phyloP scores from a whole-genome alignment of 1,140 invertebrate species.

The Sesamia nonagrioides region DNA sequence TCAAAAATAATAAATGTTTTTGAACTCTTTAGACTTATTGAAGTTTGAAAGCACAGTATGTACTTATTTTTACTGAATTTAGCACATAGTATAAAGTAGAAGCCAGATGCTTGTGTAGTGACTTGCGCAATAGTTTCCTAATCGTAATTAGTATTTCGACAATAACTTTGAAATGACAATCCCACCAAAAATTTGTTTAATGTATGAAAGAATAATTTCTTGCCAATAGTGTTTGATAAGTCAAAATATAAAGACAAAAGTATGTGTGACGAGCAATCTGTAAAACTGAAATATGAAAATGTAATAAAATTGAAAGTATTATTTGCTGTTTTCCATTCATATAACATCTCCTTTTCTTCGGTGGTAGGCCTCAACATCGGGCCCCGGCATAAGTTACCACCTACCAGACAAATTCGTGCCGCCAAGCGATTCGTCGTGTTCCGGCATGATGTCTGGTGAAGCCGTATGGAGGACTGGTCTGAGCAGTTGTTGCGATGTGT shows the following conservation, averaged over 20 bases:
- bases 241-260: slow-evolving; percentile 42
- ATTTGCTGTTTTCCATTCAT: not conserved
- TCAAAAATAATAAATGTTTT: slow-evolving; percentile 33
- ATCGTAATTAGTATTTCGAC: slow-evolving; percentile 54
- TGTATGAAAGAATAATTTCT: slow-evolving; percentile 56
- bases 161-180: slow-evolving; percentile 58
- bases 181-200: slow-evolving; percentile 58
- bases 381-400: too few species aligned
- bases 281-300: slow-evolving; percentile 58
- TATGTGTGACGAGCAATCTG: slow-evolving; percentile 11
- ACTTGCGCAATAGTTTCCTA: slow-evolving; percentile 42
- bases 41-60: slow-evolving; percentile 51
- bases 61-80: slow-evolving; percentile 54
- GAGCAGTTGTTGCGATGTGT: too few species aligned
- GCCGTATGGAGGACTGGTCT: too few species aligned
- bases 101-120: slow-evolving; percentile 56
- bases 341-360: not conserved
- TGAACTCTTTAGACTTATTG: slow-evolving; percentile 8
- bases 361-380: too few species aligned
- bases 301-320: slow-evolving; percentile 64
- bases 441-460: too few species aligned
- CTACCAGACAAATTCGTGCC: too few species aligned
- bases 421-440: too few species aligned
- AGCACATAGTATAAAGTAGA: slow-evolving; percentile 64
- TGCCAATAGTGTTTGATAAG: slow-evolving; percentile 54